Conservation (phyloP, 1,140 invertebrate species). For the Stegodyphus dumicola region DNA sequence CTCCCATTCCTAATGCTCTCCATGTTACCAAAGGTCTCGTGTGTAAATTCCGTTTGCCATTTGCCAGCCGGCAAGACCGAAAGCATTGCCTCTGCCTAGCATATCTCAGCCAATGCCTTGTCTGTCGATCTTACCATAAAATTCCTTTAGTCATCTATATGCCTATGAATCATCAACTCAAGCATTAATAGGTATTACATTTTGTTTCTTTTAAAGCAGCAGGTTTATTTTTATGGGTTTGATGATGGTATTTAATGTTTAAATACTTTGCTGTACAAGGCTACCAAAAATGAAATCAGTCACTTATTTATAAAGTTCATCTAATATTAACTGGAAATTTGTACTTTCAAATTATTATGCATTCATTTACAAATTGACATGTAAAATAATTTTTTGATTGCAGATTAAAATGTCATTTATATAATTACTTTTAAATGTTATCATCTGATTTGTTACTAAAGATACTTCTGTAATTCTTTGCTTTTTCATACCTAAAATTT, state of each 20-base stretch:
- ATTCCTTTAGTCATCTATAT: conserved; percentile 50
- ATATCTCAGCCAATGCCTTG: conserved; percentile 48
- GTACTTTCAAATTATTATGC: too few species aligned
- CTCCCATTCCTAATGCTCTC: conserved; percentile 56
- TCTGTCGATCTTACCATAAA: conserved; percentile 35
- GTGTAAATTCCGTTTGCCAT: conserved; percentile 42
- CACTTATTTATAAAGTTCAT: too few species aligned
- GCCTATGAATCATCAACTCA: conserved; percentile 48
- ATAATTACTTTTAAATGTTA: too few species aligned
- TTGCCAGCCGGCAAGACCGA: conserved; percentile 38
- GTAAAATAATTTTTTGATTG: too few species aligned
- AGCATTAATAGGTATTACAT: conserved; percentile 56
- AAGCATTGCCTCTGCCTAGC: conserved; percentile 45
- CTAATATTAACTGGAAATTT: too few species aligned
- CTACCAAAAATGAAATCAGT: too few species aligned
- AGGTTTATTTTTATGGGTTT: conserved; percentile 41
- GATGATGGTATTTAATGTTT: conserved; percentile 26
- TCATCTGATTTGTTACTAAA: too few species aligned
- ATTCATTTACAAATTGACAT: too few species aligned
- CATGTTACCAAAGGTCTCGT: conserved; percentile 53
- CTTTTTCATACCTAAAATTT: too few species aligned
- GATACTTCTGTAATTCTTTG: too few species aligned
- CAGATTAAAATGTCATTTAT: too few species aligned
- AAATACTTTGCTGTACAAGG: too few species aligned
- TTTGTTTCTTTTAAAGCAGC: conserved; percentile 42